These are phyloP conservation scores for Tholera decimalis DNA, from an alignment of 2,888 invertebrate genomes.

Conservation along the genomic window DNA sequence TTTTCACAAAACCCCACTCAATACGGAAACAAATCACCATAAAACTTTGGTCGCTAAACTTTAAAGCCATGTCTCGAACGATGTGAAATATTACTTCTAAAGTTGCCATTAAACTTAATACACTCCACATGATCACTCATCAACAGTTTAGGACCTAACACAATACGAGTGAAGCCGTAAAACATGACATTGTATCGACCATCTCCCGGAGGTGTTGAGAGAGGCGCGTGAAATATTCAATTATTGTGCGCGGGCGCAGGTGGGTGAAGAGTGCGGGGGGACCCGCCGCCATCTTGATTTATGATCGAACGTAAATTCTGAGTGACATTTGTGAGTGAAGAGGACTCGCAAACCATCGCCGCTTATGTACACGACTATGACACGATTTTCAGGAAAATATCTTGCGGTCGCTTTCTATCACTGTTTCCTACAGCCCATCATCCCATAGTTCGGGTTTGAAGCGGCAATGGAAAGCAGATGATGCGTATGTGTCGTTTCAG, in stretches of 20 bases:
- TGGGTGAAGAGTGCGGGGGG: slow-evolving; percentile 72
- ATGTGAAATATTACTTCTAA: slow-evolving; percentile 90
- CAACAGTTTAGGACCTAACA: slow-evolving; percentile 90
- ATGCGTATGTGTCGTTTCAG: slow-evolving; percentile 61
- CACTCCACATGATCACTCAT: slow-evolving; percentile 89
- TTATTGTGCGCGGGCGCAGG: slow-evolving; percentile 89
- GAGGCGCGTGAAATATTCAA: slow-evolving; percentile 90
- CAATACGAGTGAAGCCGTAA: slow-evolving; percentile 86
- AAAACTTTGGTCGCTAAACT: slow-evolving; percentile 86
- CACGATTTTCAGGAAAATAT: slow-evolving; percentile 83
- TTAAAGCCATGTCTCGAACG: slow-evolving; percentile 84
- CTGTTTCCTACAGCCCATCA: slow-evolving; percentile 60
- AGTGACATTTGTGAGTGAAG: slow-evolving; percentile 89
- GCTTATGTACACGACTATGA: slow-evolving; percentile 75
- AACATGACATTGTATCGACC: slow-evolving; percentile 88
- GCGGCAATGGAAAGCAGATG: slow-evolving; percentile 70
- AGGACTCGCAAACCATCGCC: slow-evolving; percentile 76
- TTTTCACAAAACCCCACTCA: slow-evolving; percentile 60
- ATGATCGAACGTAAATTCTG: slow-evolving; percentile 88
- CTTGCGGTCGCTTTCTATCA: slow-evolving; percentile 75
- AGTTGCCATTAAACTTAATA: slow-evolving; percentile 89
- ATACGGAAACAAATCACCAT: slow-evolving; percentile 91
- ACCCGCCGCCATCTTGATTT: slow-evolving; percentile 89
- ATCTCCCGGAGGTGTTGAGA: slow-evolving; percentile 89
- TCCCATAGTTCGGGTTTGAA: slow-evolving; percentile 52